A percentile compares a stretch with the other conserved stretches of the same genome.
These are phyloP conservation scores for Atta cephalotes DNA, from an alignment of 1,140 invertebrate species.

Conservation along the genomic window DNA sequence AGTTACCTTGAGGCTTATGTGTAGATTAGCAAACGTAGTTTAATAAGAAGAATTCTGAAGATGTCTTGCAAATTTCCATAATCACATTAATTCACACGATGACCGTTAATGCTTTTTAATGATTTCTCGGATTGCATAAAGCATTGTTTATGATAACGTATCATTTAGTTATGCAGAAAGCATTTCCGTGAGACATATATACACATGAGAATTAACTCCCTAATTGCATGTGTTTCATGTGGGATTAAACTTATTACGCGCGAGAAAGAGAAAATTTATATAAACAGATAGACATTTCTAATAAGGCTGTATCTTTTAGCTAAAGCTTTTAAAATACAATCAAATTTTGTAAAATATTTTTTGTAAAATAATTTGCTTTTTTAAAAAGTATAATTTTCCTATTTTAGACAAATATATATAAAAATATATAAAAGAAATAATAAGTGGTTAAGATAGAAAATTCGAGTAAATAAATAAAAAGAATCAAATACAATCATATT, in stretches of 20 bases:
- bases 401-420: neutral
- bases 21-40: neutral
- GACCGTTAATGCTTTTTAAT: constrained; percentile 11
- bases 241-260: constrained; percentile 13
- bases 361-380: neutral
- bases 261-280: neutral
- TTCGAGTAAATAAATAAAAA: neutral
- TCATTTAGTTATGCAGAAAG: constrained; percentile 24
- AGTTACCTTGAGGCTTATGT: neutral
- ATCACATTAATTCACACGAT: neutral
- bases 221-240: constrained; percentile 8
- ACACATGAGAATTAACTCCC: constrained; percentile 35
- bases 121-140: constrained; percentile 48
- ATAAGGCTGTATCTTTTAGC: neutral
- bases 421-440: neutral
- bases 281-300: neutral
- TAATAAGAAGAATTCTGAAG: neutral
- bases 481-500: neutral
- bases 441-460: neutral
- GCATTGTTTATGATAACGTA: constrained; percentile 32
- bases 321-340: neutral
- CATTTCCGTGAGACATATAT: constrained; percentile 23
- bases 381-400: neutral
- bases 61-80: neutral
- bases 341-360: neutral